A percentile compares a stretch with the other conserved stretches of the same genome.
Conservation (phyloP, 2,113 vertebrate genomes). For the Epinephelus lanceolatus region DNA sequence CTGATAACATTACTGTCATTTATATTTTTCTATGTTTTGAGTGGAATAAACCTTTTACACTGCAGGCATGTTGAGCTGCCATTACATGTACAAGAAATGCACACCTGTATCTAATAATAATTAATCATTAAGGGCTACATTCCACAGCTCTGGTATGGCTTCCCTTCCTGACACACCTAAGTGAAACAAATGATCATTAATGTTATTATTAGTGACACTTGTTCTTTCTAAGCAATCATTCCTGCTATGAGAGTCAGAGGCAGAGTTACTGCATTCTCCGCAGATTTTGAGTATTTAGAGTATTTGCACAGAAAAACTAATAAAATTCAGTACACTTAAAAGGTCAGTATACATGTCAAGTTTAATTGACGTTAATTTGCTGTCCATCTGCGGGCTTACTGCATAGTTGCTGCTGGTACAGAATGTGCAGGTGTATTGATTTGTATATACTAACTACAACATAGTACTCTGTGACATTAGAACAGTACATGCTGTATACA, state of each 20-base stretch:
- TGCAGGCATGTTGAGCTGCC: background rate
- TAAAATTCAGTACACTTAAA: background rate
- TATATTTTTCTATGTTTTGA: background rate
- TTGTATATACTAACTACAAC: background rate
- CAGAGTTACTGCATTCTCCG: background rate
- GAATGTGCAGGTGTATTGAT: background rate
- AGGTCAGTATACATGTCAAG: background rate
- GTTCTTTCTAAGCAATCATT: background rate
- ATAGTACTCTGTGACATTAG: background rate
- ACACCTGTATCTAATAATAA: background rate
- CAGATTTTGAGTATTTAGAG: background rate
- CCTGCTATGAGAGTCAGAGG: background rate
- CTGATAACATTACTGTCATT: background rate
- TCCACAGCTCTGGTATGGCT: background rate
- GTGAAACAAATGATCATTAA: background rate
- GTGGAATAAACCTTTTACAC: background rate
- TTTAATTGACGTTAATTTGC: background rate
- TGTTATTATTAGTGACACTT: background rate
- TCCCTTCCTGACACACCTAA: background rate
- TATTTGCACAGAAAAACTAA: background rate
- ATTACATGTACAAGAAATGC: background rate
- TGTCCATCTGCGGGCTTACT: background rate
- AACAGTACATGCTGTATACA: background rate
- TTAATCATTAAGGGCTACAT: background rate
- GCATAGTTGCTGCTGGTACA: background rate